A percentile compares a stretch with the other conserved stretches of the same genome.
phyloP scores from a whole-genome alignment of 1,140 invertebrate genomes.

The Eurosta solidaginis region DNA sequence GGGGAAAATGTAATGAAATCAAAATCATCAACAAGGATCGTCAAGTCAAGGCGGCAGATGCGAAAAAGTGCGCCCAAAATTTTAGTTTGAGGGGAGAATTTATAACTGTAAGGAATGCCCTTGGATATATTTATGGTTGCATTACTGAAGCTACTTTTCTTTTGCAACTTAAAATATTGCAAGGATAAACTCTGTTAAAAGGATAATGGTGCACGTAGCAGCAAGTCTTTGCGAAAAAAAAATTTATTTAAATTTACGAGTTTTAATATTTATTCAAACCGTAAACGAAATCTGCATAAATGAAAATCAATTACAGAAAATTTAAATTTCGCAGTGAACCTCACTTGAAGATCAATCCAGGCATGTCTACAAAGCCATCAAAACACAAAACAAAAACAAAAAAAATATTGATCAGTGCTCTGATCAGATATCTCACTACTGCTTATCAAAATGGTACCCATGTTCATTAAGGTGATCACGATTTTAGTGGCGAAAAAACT shows the following conservation, averaged over 20 bases:
- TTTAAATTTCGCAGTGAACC: not conserved
- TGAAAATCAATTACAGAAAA: not conserved
- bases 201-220: not conserved
- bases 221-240: not conserved
- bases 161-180: not conserved
- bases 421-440: no score
- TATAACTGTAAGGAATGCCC: not conserved
- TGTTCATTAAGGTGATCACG: no score
- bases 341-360: not conserved
- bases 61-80: slow-evolving; percentile 25
- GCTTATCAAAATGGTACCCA: no score
- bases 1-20: not conserved
- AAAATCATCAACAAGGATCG: not conserved
- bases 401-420: no score
- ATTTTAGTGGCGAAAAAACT: no score
- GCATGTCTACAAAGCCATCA: not conserved
- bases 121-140: not conserved
- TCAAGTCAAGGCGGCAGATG: slow-evolving; percentile 16
- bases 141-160: not conserved
- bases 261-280: not conserved
- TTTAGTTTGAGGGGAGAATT: slow-evolving; percentile 16
- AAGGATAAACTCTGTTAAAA: no score
- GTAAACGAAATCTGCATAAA: not conserved
- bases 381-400: not conserved
- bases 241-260: not conserved